A percentile compares a stretch with the other conserved stretches of the same genome.
phyloP scores from a whole-genome alignment of 2,797 vertebrate species.

The Tragopan temminckii region DNA sequence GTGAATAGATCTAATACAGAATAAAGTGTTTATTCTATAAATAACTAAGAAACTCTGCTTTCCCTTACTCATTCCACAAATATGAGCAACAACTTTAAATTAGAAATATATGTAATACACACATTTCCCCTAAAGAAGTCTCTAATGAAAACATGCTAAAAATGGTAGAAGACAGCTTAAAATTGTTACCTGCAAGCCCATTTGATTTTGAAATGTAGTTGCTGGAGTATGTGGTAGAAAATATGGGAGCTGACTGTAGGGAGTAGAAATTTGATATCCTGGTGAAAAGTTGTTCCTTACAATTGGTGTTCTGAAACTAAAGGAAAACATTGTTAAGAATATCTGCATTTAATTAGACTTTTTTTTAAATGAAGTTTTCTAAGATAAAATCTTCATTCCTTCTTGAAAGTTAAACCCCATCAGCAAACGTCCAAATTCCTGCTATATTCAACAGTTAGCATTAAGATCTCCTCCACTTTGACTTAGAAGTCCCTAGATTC shows the following conservation, averaged over 20 bases:
- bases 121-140: neutral
- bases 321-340: neutral
- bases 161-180: neutral
- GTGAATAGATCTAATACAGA: too few species aligned
- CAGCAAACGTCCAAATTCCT: neutral
- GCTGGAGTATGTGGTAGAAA: slow-evolving; percentile 73
- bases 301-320: slow-evolving; percentile 88
- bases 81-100: neutral
- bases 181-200: slow-evolving; percentile 75
- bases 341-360: neutral
- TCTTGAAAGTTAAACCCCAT: neutral
- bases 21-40: neutral
- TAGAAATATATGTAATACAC: neutral
- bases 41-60: neutral
- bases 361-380: neutral
- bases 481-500: neutral
- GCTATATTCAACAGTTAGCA: neutral
- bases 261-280: slow-evolving; percentile 79
- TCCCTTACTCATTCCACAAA: neutral
- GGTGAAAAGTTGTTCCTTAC: slow-evolving; percentile 81
- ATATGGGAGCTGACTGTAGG: slow-evolving; percentile 77
- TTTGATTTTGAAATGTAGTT: slow-evolving; percentile 75
- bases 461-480: neutral
- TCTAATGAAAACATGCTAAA: neutral
- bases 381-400: neutral